phyloP scores from a whole-genome alignment of 2,113 vertebrate genomes.

The Colius striatus region DNA sequence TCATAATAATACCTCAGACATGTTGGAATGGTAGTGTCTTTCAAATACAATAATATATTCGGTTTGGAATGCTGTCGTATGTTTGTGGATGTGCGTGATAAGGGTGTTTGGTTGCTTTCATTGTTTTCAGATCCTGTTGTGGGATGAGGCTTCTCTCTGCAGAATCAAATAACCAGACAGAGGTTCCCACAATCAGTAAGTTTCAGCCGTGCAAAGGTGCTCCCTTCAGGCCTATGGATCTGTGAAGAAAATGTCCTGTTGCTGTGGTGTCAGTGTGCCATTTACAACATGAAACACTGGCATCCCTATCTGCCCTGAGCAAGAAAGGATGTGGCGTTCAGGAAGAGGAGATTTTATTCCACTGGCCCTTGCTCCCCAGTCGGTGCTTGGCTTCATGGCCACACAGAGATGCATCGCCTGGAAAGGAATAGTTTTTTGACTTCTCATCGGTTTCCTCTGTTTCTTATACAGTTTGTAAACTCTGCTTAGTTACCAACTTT shows the following conservation, averaged over 20 bases:
- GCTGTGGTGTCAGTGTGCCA: neutral
- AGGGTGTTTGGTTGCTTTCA: neutral
- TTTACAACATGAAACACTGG: neutral
- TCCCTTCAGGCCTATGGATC: neutral
- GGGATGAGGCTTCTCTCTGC: neutral
- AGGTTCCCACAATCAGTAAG: neutral
- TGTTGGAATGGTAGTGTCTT: neutral
- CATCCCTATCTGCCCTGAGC: neutral
- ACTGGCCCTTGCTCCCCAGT: fast-evolving
- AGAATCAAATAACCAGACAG: neutral
- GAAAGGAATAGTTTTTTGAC: neutral
- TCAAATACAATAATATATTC: neutral
- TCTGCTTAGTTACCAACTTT: neutral
- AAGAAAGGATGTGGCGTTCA: neutral
- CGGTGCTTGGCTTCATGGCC: neutral
- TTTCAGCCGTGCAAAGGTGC: neutral
- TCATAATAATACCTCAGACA: neutral
- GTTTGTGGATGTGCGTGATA: neutral
- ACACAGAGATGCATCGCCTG: neutral
- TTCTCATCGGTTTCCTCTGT: neutral
- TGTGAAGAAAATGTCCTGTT: neutral
- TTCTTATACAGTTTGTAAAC: neutral
- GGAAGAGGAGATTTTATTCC: neutral
- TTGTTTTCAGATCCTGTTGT: neutral
- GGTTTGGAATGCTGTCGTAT: neutral